Base-by-base conservation (phyloP, 2,888 invertebrate species). In the Cephus spinipes region DNA sequence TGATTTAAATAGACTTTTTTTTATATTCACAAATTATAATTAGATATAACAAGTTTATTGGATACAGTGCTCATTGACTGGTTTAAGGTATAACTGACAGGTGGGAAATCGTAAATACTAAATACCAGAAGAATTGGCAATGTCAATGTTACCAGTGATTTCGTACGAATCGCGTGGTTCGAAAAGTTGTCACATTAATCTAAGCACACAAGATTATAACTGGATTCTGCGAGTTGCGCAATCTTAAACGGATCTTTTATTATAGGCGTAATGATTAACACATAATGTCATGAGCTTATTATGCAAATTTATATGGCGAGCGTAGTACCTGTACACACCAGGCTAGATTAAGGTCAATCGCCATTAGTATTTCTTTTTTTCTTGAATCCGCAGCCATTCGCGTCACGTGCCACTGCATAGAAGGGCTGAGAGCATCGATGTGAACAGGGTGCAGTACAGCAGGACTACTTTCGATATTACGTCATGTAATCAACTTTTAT, bases 391-490 rank as follows among this genome's bases (percentile, higher is more conserved):
- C 23, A 23, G 55, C 55, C 55, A 23, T 55, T 55, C 23, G 23
- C 55, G 23, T 55, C 23, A 23, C 55, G 23, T 55, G 23, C 55
- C 55, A 23, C 55, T 55, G 55, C 55, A 23, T 34, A 23, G 35
- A 33, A 35, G 74, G 23, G 74, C 33, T 35, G 35, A 30, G 74
- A 15, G 32, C 23, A 71, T 12, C 71, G 31, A 31, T 31, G 31
- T 31, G 15, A 33, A 71, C 32, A 31, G 32, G 71, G 71, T 32
- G 71, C 71, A 55, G 55, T 55, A 15, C 23, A 55, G 76, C 69
- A 77, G 78, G 83, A 84, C 82, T 76, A 85, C 80, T 86, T 84
- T 84, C 83, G 79, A 83, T 85, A 82, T 87, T 85, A 83, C 83
- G 79, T 81, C 83, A 87, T 71, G 74, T 33, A 12, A 77, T 77